Evolutionary conservation across 2,797 vertebrate species (phyloP).

Genomic region (Channa striata): DNA sequence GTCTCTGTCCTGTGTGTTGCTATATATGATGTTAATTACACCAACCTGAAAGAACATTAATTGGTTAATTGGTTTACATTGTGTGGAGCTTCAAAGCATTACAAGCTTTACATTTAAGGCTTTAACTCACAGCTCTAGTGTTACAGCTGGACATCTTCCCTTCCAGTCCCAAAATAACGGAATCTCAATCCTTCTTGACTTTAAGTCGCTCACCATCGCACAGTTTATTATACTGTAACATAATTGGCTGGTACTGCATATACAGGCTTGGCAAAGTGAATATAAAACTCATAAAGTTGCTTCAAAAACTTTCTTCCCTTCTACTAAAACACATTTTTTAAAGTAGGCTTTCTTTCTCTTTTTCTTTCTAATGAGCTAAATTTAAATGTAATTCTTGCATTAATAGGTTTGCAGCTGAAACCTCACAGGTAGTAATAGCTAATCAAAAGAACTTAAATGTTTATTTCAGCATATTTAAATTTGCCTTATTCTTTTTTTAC

Average conservation of each 20-base stretch:
- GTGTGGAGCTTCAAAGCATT: neutral
- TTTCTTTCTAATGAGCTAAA: neutral
- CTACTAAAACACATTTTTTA: neutral
- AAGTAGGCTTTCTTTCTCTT: neutral
- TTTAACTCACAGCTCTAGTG: neutral
- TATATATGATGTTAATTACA: neutral
- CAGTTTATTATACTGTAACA: neutral
- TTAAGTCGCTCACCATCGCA: neutral
- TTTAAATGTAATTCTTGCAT: neutral
- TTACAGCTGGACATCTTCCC: neutral
- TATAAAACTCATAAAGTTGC: neutral
- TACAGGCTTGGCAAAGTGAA: neutral
- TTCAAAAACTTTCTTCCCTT: neutral
- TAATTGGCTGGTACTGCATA: neutral
- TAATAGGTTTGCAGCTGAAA: neutral
- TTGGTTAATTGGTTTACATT: neutral
- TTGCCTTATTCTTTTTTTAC: constrained; percentile 5
- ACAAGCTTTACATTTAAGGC: neutral
- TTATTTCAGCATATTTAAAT: neutral
- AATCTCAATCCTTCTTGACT: neutral
- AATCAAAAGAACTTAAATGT: neutral
- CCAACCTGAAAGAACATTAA: neutral
- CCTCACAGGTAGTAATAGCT: neutral
- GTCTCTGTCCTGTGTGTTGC: neutral
- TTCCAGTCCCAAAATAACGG: neutral